phyloP scores from a whole-genome alignment of 2,888 invertebrate genomes.

The Acleris literana region DNA sequence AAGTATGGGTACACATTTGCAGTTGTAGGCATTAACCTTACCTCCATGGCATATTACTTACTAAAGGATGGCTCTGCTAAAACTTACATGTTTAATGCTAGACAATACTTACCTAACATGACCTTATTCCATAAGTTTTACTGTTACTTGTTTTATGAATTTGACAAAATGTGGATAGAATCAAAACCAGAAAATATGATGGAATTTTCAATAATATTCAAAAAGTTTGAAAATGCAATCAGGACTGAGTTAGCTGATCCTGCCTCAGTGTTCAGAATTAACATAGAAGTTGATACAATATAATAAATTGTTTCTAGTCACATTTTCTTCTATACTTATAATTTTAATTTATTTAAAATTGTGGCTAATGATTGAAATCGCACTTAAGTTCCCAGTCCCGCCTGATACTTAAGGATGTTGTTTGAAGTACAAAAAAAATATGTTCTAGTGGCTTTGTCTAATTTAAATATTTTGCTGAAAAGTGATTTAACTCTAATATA shows the following conservation, averaged over 20 bases:
- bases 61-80: constrained; percentile 92
- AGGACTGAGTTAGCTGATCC: constrained; percentile 87
- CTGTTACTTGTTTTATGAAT: constrained; percentile 96
- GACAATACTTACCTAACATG: constrained; percentile 85
- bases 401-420: too few relatives aligned
- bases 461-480: too few relatives aligned
- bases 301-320: constrained; percentile 42
- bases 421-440: too few relatives aligned
- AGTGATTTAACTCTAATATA: too few relatives aligned
- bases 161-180: constrained; percentile 96
- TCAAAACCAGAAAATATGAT: constrained; percentile 96
- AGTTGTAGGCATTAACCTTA: constrained; percentile 97
- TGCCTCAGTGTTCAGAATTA: constrained; percentile 89
- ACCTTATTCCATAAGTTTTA: constrained; percentile 96
- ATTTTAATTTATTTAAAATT: background rate
- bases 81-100: constrained; percentile 95
- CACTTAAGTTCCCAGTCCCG: too few relatives aligned
- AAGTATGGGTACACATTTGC: constrained; percentile 94
- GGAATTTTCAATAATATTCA: constrained; percentile 95
- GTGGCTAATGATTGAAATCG: too few relatives aligned
- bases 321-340: constrained; percentile 6
- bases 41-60: constrained; percentile 93
- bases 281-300: constrained; percentile 88
- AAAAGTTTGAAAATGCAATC: constrained; percentile 91
- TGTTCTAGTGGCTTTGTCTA: too few relatives aligned